phyloP scores from a whole-genome alignment of 2,797 vertebrate genomes.

The Coregonus ussuriensis region DNA sequence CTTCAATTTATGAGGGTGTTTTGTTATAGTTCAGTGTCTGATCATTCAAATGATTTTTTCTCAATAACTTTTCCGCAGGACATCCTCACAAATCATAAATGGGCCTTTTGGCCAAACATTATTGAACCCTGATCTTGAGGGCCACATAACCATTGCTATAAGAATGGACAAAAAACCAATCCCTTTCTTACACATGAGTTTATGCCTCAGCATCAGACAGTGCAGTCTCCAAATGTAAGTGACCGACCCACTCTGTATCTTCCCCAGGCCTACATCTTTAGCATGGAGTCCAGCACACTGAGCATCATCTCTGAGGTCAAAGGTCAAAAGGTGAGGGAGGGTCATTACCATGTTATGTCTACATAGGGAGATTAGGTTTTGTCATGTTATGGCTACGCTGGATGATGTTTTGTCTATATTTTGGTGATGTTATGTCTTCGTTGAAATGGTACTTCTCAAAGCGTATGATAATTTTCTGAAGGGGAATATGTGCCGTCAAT shows the following conservation, averaged over 20 bases:
- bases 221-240: neutral
- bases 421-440: neutral
- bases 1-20: no score
- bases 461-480: neutral
- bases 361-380: neutral
- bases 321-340: conserved; percentile 80
- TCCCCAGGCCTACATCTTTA: conserved; percentile 81
- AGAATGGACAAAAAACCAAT: no score
- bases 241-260: neutral
- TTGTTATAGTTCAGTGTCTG: no score
- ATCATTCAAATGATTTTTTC: no score
- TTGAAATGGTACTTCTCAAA: neutral
- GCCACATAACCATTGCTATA: no score
- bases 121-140: no score
- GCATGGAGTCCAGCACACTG: conserved; percentile 60
- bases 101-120: no score
- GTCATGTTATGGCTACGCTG: neutral
- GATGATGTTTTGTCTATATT: neutral
- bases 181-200: neutral
- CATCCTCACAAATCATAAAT: no score
- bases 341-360: neutral
- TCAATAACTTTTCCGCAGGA: no score
- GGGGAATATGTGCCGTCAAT: neutral
- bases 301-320: conserved; percentile 65
- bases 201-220: neutral